phyloP scores from a whole-genome alignment of 2,113 vertebrate species.

The Oostethus manadensis region DNA sequence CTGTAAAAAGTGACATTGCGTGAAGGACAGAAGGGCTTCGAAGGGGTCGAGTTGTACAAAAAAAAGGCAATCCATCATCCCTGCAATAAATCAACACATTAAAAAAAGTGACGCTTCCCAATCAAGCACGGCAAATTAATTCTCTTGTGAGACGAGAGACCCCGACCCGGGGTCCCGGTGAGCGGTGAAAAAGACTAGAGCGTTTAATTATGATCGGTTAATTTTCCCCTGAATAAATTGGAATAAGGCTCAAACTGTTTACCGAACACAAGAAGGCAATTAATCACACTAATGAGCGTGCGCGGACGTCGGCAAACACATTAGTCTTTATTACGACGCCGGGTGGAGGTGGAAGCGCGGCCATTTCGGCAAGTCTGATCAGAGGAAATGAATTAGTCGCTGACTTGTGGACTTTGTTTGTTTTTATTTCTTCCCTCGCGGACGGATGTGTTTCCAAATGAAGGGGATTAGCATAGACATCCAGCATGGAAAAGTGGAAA shows the following conservation, averaged over 20 bases:
- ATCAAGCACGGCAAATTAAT: constrained; percentile 28
- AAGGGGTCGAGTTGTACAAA: constrained; percentile 13
- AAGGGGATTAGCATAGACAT: no score
- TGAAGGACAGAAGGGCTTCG: constrained; percentile 6
- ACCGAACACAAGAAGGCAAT: constrained; percentile 57
- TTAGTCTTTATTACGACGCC: constrained; percentile 61
- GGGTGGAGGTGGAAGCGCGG: constrained; percentile 14
- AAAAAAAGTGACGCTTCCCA: constrained; percentile 20
- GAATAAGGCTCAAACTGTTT: constrained; percentile 57
- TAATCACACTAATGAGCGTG: constrained; percentile 62
- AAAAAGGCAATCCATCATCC: constrained; percentile 6
- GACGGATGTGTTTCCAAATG: not conserved
- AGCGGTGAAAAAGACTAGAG: constrained; percentile 26
- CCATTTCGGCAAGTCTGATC: constrained; percentile 3
- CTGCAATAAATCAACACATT: constrained; percentile 32
- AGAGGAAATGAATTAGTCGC: not conserved
- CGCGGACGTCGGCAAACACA: constrained; percentile 53
- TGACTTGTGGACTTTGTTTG: not conserved
- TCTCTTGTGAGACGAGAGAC: constrained; percentile 26
- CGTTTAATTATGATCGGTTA: constrained; percentile 62
- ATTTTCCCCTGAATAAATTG: constrained; percentile 55
- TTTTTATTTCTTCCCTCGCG: not conserved
- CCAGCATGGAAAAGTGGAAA: no score
- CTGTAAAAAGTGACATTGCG: constrained; percentile 41
- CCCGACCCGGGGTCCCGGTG: constrained; percentile 14